Evolutionary conservation across 2,113 vertebrate species (phyloP).

Genomic region (Accipiter cooperii): DNA sequence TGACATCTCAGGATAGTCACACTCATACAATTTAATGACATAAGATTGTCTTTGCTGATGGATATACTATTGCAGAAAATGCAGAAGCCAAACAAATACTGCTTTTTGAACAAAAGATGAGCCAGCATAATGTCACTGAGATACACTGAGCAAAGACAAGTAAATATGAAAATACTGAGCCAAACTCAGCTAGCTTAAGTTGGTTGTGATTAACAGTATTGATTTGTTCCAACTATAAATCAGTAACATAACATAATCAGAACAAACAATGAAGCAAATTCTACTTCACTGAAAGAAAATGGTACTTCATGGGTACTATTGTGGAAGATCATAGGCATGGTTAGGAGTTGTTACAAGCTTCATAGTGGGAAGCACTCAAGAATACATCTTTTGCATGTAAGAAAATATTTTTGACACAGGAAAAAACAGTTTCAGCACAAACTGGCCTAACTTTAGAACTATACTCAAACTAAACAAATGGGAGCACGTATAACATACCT

Average conservation of each 20-base stretch:
- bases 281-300: not conserved
- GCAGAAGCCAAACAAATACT: not conserved
- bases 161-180: not conserved
- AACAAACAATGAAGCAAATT: not conserved
- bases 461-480: not conserved
- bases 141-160: not conserved
- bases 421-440: not conserved
- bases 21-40: not conserved
- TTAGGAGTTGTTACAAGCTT: not conserved
- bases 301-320: not conserved
- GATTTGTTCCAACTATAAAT: not conserved
- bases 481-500: conserved; percentile 63
- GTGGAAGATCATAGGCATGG: not conserved
- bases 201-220: not conserved
- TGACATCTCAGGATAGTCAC: not conserved
- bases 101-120: not conserved
- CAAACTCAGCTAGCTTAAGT: not conserved
- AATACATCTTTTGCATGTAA: not conserved
- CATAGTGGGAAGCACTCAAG: not conserved
- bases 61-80: not conserved
- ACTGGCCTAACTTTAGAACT: not conserved
- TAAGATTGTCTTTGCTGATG: not conserved
- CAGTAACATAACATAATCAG: no score
- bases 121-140: not conserved
- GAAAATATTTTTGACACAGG: not conserved